Evolutionary conservation across 2,888 invertebrate genomes (phyloP).

Genomic region (Phasia obesa): DNA sequence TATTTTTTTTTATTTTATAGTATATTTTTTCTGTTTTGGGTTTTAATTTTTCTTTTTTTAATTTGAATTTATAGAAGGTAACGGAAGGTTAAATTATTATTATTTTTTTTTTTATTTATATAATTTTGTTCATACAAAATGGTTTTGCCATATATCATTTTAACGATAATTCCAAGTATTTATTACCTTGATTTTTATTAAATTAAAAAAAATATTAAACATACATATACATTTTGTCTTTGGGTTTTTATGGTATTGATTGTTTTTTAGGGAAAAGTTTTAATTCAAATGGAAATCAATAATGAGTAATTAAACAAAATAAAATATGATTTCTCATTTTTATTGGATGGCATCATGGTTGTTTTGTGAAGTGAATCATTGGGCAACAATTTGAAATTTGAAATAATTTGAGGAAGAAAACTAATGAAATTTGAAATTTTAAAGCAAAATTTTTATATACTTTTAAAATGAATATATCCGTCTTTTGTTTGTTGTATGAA

Average conservation of each 20-base stretch:
- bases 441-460: too few relatives aligned
- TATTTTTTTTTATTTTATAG: slow-evolving; percentile 36
- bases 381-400: neutral
- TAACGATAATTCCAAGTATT: slow-evolving; percentile 45
- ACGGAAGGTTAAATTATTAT: slow-evolving; percentile 71
- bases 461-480: too few relatives aligned
- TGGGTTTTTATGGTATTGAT: slow-evolving; percentile 48
- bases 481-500: too few relatives aligned
- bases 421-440: too few relatives aligned
- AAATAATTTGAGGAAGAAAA: neutral
- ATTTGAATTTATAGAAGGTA: slow-evolving; percentile 70
- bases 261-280: slow-evolving; percentile 54
- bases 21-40: slow-evolving; percentile 43
- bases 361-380: slow-evolving; percentile 33
- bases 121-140: slow-evolving; percentile 55
- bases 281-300: slow-evolving; percentile 48
- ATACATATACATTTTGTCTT: slow-evolving; percentile 41
- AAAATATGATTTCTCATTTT: slow-evolving; percentile 27
- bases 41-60: slow-evolving; percentile 36
- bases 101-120: slow-evolving; percentile 46
- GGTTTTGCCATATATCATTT: slow-evolving; percentile 60
- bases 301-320: slow-evolving; percentile 55
- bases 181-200: slow-evolving; percentile 69
- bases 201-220: slow-evolving; percentile 15
- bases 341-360: slow-evolving; percentile 27